A percentile compares a stretch with the other conserved stretches of the same genome.
phyloP scores from a whole-genome alignment of 2,797 vertebrate species.

The Onychomys leucogaster region DNA sequence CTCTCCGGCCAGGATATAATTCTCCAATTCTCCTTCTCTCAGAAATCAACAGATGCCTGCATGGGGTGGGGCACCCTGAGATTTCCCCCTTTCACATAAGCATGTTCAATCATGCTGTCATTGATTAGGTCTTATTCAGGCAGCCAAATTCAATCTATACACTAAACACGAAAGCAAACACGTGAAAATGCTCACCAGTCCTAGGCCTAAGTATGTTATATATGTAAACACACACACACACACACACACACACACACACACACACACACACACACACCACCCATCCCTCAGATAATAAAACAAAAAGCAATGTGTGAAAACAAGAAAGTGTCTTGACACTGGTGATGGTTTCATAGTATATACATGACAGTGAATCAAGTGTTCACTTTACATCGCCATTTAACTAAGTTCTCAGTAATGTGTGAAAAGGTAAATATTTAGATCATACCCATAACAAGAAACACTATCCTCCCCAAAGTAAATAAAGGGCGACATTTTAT shows the following conservation, averaged over 20 bases:
- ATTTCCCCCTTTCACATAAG: background rate
- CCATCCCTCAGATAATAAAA: background rate
- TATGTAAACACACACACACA: background rate
- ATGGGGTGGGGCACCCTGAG: background rate
- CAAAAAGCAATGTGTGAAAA: background rate
- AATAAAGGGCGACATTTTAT: background rate
- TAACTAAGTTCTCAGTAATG: background rate
- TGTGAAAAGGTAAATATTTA: background rate
- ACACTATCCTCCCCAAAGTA: background rate
- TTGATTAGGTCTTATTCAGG: background rate
- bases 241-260: too few relatives aligned
- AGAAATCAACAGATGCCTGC: background rate
- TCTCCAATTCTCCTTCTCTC: background rate
- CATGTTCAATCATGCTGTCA: background rate
- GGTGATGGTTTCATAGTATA: background rate
- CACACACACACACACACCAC: too few relatives aligned
- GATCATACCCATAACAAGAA: background rate
- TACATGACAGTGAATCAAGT: background rate
- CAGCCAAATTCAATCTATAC: background rate
- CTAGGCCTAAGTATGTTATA: background rate
- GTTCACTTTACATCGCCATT: background rate
- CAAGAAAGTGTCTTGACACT: background rate
- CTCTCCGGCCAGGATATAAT: too few relatives aligned
- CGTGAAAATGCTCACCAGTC: background rate
- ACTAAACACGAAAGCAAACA: constrained; percentile 20